Evolutionary conservation across 2,113 vertebrate genomes (phyloP).

Genomic region (Boleophthalmus pectinirostris): DNA sequence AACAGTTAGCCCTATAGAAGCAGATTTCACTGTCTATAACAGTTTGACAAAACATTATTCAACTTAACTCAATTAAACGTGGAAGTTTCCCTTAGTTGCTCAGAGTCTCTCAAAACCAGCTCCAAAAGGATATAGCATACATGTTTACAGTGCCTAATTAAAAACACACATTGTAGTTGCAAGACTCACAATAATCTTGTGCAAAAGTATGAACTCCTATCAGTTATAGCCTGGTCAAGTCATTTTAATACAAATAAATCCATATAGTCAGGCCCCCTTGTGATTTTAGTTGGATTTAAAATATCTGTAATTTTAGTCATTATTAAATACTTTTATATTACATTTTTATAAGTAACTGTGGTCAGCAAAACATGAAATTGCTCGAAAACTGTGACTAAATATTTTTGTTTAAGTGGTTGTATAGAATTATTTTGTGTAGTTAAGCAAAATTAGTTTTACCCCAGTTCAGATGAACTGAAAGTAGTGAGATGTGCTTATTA

Average conservation of each 20-base stretch:
- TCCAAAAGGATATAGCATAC: conserved; percentile 48
- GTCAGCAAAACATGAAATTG: too few species aligned
- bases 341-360: too few species aligned
- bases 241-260: neutral
- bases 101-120: conserved; percentile 35
- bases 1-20: neutral
- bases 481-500: too few species aligned
- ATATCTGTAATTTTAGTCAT: too few species aligned
- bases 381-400: too few species aligned
- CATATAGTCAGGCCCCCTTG: neutral
- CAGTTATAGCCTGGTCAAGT: conserved; percentile 4
- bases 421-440: too few species aligned
- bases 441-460: too few species aligned
- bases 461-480: too few species aligned
- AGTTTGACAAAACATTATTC: neutral
- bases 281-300: neutral
- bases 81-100: conserved; percentile 12
- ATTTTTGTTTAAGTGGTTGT: too few species aligned
- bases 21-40: conserved; percentile 1
- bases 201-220: conserved; percentile 38
- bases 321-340: too few species aligned
- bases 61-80: conserved; percentile 20
- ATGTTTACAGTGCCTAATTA: conserved; percentile 26
- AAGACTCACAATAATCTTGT: conserved; percentile 44
- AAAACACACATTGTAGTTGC: conserved; percentile 45